Percentiles rank a stretch among this genome's conserved stretches.
phyloP scores from a whole-genome alignment of 2,888 invertebrate genomes.

The Mesochorus sp. region DNA sequence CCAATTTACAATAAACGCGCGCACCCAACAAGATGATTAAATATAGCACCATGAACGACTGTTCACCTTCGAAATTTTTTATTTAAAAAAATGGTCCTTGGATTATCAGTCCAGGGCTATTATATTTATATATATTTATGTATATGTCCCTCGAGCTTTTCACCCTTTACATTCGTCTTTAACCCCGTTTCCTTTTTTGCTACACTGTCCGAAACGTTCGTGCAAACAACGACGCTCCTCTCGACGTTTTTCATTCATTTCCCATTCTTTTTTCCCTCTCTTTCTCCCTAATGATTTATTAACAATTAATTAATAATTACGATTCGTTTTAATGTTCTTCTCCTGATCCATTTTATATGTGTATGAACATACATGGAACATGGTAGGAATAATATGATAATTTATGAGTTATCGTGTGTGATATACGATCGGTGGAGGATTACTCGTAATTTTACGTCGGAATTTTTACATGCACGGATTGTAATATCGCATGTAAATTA shows the following conservation, averaged over 20 bases:
- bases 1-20: background rate
- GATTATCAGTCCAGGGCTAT: slow-evolving; percentile 47
- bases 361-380: slow-evolving; percentile 4
- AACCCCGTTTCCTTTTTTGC: slow-evolving; percentile 11
- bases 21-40: slow-evolving; percentile 6
- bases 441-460: slow-evolving; percentile 22
- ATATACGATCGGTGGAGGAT: slow-evolving; percentile 39
- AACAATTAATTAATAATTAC: slow-evolving; percentile 27
- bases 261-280: too few relatives aligned
- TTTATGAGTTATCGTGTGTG: slow-evolving; percentile 33
- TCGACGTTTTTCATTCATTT: too few relatives aligned
- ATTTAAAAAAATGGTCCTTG: slow-evolving; percentile 52
- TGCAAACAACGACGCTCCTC: too few relatives aligned
- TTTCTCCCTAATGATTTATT: too few relatives aligned
- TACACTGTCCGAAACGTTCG: too few relatives aligned
- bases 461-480: slow-evolving; percentile 58
- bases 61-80: slow-evolving; percentile 50
- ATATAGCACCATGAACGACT: slow-evolving; percentile 23
- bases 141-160: slow-evolving; percentile 31
- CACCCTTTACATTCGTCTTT: slow-evolving; percentile 7
- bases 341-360: slow-evolving; percentile 31
- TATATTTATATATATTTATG: too few relatives aligned
- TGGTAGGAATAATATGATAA: slow-evolving; percentile 21
- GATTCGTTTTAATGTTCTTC: slow-evolving; percentile 5
- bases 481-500: slow-evolving; percentile 59